Evolutionary conservation across 2,797 vertebrate species (phyloP), one percentile per base, ranked within the genome.

Genomic region (Sebastes flavidus): DNA sequence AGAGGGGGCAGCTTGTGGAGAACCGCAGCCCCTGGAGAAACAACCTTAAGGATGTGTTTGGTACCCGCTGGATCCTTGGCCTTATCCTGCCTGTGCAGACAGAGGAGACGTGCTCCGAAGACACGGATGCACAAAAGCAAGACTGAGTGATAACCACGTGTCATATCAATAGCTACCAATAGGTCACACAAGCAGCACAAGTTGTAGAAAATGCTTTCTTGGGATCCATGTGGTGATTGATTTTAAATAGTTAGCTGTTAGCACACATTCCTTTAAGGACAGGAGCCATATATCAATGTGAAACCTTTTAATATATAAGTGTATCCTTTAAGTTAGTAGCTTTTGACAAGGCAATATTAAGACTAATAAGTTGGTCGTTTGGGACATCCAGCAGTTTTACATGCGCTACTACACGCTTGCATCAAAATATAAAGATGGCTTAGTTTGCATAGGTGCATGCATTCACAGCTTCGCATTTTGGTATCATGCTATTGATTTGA

Each of bases 21-120:
- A 92, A 94, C 59, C 94, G 89, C 68, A 92, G 88, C 73, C 91
- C 94, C 32, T 99, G 98, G 98, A 96, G 87, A 80, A 93, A 93
- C 92, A 99, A 99, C 91, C 95, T 99, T 6, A 96, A 92, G 65
- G 98, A 98, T n/a, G 97, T 99, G 71, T 99, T 99, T 56, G 99
- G 99, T 8, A 97, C 97, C 85, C 96, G 95, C 78, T 99, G 99
- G 99, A 93, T 97, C 56, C 89, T 99, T 65, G 98, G 98, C 54
- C 95, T 99, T 55, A 91, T 99, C 72, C 87, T 99, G 32, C 99
- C 99, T 5, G 92, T 98, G 89, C 95, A 96, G 94, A 98, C 97
- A 0, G 96, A 95, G 6, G 97, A 97, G 84, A 92, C 74, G n/a
- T 78, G 67, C 46, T 38, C 94, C 81, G 94, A 96, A 72, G 93